A percentile compares a stretch with the other conserved stretches of the same genome.
Conservation (phyloP, 2,797 vertebrate species). For the Hydrolagus colliei region DNA sequence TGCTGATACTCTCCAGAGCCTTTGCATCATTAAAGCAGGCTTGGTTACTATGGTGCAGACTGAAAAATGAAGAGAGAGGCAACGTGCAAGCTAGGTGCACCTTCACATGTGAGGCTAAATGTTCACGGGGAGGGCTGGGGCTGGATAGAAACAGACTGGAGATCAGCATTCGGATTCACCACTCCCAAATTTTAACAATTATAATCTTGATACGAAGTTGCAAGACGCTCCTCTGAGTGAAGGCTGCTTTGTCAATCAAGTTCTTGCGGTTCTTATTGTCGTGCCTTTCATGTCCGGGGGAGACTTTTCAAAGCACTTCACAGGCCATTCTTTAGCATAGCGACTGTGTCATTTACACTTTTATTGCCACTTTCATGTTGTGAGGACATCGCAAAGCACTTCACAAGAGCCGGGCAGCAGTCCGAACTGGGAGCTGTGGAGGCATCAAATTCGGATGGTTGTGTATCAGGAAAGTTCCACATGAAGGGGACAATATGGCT, state of each 20-base stretch:
- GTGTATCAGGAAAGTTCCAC: no score
- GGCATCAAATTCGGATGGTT: no score
- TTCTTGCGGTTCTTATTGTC: background rate
- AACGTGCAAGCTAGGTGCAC: slow-evolving; percentile 28
- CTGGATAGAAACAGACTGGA: background rate
- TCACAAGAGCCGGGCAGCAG: no score
- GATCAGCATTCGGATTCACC: background rate
- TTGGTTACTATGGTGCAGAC: slow-evolving; percentile 34
- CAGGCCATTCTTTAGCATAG: background rate
- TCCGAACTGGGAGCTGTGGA: no score
- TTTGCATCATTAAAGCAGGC: slow-evolving; percentile 36
- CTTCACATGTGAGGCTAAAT: background rate
- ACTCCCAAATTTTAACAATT: background rate
- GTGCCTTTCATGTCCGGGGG: background rate
- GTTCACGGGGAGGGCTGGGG: background rate
- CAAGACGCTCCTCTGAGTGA: background rate
- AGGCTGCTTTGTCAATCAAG: background rate
- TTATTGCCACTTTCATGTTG: no score
- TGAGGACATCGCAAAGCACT: no score
- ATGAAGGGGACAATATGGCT: no score
- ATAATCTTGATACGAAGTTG: no score
- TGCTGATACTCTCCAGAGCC: slow-evolving; percentile 29
- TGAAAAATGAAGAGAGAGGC: slow-evolving; percentile 29
- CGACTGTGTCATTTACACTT: no score
- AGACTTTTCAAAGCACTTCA: background rate